A percentile compares a stretch with the other conserved stretches of the same genome.
These are phyloP conservation scores for Aphidoletes aphidimyza DNA, from an alignment of 2,888 invertebrate genomes.

Conservation along the genomic window DNA sequence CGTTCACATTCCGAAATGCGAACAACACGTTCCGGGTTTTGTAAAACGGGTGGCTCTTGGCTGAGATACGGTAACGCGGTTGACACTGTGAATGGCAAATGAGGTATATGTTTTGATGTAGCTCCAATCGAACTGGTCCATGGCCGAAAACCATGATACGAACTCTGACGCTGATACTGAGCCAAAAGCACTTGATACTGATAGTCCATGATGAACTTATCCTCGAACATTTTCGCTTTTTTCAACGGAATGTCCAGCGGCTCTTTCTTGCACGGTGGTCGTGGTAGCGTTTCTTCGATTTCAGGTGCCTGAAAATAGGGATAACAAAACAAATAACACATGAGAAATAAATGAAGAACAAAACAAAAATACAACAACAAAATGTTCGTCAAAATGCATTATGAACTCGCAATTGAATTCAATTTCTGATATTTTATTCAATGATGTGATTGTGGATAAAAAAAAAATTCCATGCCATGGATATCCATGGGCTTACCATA, in stretches of 20 bases:
- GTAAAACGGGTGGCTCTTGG: conserved; percentile 82
- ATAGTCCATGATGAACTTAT: conserved; percentile 61
- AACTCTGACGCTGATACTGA: conserved; percentile 63
- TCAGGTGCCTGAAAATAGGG: conserved; percentile 59
- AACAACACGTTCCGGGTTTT: conserved; percentile 88
- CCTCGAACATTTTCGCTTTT: conserved; percentile 73
- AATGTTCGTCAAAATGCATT: not conserved
- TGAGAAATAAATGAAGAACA: too few species aligned
- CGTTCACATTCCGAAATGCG: conserved; percentile 83
- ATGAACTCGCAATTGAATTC: too few species aligned
- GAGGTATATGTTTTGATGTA: conserved; percentile 56
- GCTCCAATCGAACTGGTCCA: conserved; percentile 64
- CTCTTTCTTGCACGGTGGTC: conserved; percentile 69
- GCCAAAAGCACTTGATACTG: conserved; percentile 65
- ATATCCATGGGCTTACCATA: too few species aligned
- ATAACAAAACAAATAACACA: too few species aligned
- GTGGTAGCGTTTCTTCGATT: conserved; percentile 63
- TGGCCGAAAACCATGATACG: conserved; percentile 74
- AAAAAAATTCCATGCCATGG: not conserved
- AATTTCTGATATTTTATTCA: too few species aligned
- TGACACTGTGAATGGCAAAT: conserved; percentile 63
- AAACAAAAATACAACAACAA: not conserved
- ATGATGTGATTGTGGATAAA: too few species aligned
- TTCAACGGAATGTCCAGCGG: conserved; percentile 75
- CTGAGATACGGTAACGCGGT: conserved; percentile 64